A percentile compares a stretch with the other conserved stretches of the same genome.
These are phyloP conservation scores for Zaprionus vittiger DNA, from an alignment of 1,140 invertebrate genomes.

Conservation along the genomic window DNA sequence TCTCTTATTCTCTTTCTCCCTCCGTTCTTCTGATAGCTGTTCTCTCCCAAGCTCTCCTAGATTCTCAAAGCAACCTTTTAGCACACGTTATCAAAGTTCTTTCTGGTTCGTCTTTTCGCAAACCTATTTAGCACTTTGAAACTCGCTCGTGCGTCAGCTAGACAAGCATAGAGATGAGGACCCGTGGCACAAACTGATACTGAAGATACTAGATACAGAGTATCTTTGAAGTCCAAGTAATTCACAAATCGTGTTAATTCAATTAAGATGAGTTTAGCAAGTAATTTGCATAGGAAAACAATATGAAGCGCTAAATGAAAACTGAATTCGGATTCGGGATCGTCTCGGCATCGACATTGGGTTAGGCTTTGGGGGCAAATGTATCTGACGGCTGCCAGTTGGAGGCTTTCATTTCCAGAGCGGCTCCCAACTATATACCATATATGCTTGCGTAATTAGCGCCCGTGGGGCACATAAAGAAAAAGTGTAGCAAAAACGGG, in stretches of 20 bases:
- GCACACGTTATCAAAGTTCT: slow-evolving; percentile 12
- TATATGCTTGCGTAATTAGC: slow-evolving; percentile 73
- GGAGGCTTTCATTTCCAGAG: slow-evolving; percentile 49
- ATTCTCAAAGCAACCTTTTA: slow-evolving; percentile 2
- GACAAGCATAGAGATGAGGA: slow-evolving; percentile 24
- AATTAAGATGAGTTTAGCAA: slow-evolving; percentile 73
- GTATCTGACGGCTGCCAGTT: slow-evolving; percentile 40
- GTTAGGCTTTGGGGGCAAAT: neutral
- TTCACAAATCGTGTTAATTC: slow-evolving; percentile 67
- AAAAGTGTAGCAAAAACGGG: slow-evolving; percentile 61
- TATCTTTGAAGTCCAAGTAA: slow-evolving; percentile 24
- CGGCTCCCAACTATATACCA: slow-evolving; percentile 33
- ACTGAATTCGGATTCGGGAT: slow-evolving; percentile 13
- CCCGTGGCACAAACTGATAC: slow-evolving; percentile 38
- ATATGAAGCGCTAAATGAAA: slow-evolving; percentile 44
- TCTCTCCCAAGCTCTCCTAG: neutral
- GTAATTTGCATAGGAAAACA: slow-evolving; percentile 74
- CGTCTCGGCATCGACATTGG: slow-evolving; percentile 29
- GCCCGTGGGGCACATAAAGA: slow-evolving; percentile 41
- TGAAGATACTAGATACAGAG: slow-evolving; percentile 29
- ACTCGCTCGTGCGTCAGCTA: slow-evolving; percentile 39
- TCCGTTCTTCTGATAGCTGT: neutral
- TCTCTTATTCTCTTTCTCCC: neutral
- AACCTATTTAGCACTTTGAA: slow-evolving; percentile 61
- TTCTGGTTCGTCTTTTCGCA: slow-evolving; percentile 24